Conservation (phyloP, 2,113 vertebrate species). For the Colistium nudipinnis region DNA sequence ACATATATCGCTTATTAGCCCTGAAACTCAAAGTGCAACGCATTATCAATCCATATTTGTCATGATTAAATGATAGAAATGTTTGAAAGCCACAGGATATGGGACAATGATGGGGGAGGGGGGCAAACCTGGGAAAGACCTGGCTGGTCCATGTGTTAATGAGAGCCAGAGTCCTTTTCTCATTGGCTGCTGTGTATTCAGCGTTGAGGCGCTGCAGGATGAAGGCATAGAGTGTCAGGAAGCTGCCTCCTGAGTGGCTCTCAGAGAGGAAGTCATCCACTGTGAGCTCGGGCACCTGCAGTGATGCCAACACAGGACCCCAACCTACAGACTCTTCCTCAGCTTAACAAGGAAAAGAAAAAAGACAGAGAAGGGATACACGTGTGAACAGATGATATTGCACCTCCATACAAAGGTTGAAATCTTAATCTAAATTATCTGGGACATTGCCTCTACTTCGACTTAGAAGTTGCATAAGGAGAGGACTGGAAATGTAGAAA, state of each 20-base stretch:
- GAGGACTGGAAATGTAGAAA: not conserved
- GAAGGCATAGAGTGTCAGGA: slow-evolving; percentile 93
- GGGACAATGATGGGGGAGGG: not conserved
- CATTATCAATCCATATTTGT: not conserved
- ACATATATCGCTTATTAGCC: not conserved
- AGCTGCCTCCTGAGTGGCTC: slow-evolving; percentile 90
- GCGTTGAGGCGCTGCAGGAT: slow-evolving; percentile 90
- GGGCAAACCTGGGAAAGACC: slow-evolving; percentile 88
- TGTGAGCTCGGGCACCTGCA: slow-evolving; percentile 96
- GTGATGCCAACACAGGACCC: slow-evolving; percentile 93
- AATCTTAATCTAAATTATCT: too few relatives aligned
- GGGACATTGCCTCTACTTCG: too few relatives aligned
- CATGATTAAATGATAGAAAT: not conserved
- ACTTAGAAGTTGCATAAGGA: too few relatives aligned
- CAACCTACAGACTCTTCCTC: slow-evolving; percentile 86
- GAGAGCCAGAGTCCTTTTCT: slow-evolving; percentile 88
- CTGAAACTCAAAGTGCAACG: not conserved
- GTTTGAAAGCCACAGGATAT: not conserved
- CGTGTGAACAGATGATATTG: not conserved
- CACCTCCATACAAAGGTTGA: not conserved
- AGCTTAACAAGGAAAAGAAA: slow-evolving; percentile 44
- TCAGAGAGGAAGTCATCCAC: slow-evolving; percentile 94
- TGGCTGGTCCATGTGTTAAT: slow-evolving; percentile 91
- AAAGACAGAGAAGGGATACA: not conserved
- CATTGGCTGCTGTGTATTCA: slow-evolving; percentile 89